These are phyloP conservation scores for Sylvicola fuscatus DNA, from an alignment of 2,888 invertebrate species.

Conservation along the genomic window DNA sequence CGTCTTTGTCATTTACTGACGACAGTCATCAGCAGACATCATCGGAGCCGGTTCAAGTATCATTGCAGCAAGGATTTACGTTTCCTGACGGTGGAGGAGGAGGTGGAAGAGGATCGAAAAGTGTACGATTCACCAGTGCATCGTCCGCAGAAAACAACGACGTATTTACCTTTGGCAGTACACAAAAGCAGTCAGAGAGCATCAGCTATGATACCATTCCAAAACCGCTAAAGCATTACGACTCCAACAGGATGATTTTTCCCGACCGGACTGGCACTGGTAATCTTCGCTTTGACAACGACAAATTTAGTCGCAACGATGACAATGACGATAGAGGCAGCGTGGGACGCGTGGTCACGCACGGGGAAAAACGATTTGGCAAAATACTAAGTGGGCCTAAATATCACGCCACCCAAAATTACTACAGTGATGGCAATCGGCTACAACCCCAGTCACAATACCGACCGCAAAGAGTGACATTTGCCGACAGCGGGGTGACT, in stretches of 20 bases:
- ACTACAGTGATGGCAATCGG: background rate
- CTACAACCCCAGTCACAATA: background rate
- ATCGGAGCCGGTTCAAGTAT: no score
- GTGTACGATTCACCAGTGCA: no score
- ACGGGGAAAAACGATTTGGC: slow-evolving; percentile 12
- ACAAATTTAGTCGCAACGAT: slow-evolving; percentile 11
- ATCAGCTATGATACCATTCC: background rate
- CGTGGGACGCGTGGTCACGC: background rate
- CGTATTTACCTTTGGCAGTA: no score
- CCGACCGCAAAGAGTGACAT: background rate
- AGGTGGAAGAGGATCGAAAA: no score
- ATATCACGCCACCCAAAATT: background rate
- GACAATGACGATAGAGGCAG: slow-evolving; percentile 9
- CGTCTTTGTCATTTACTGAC: no score
- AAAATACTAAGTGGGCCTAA: slow-evolving; percentile 17
- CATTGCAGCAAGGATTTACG: no score
- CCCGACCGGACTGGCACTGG: slow-evolving; percentile 32
- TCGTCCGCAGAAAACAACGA: no score
- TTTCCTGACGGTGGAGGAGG: no score
- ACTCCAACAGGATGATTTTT: slow-evolving; percentile 20
- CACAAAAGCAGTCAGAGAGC: no score
- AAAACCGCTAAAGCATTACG: no score
- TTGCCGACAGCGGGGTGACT: no score
- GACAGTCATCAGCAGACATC: no score
- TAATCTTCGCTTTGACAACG: slow-evolving; percentile 26